Evolutionary conservation across 2,113 vertebrate species (phyloP), one percentile per base, ranked within the genome.

Genomic region (Sigmodon hispidus): DNA sequence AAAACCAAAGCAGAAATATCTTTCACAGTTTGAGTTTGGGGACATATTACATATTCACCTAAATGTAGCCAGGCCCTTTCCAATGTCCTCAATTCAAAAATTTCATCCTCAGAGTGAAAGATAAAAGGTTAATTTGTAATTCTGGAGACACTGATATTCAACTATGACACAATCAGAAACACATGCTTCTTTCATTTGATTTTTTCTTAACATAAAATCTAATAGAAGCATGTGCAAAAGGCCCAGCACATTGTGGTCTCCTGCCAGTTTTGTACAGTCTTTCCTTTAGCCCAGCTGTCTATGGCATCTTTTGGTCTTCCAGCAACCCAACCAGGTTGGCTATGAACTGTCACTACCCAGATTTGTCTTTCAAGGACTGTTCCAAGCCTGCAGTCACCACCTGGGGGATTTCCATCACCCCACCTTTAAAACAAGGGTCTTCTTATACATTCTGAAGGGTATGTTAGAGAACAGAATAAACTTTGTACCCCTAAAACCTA

Each of bases 131-230:
- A 48, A 7, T 6, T 11, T 4, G 29, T 15, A n/a, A 59, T 43
- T 21, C 65, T 22, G 52, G 45, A 77, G 52, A 29, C 24, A 31
- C 3, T 52, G 34, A 19, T 17, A 34, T 52, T 19, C 48, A 73
- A 22, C 13, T 24, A 36, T 40, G 1, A 40, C 4, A 0, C 1
- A 34, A 29, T 63, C 17, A 17, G 81, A 63, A 77, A 1, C 24
- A 11, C 2, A 0, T 7, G 61, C 8, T 1, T 10, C 7, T 24
- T 29, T 19, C 17, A 24, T 0, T 2, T 6, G 52, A 0, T 36
- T 40, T 19, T 19, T 29, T 48, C 59, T 45, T 5, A n/a, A 31
- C 1, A 2, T 36, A 55, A 4, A 43, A 26, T 72, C 70, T 24
- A 31, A 43, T 0, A 11, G 29, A 43, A 3, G 4, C 0, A 1